Evolutionary conservation across 1,140 invertebrate genomes (phyloP).

Genomic region (Asobara japonica): DNA sequence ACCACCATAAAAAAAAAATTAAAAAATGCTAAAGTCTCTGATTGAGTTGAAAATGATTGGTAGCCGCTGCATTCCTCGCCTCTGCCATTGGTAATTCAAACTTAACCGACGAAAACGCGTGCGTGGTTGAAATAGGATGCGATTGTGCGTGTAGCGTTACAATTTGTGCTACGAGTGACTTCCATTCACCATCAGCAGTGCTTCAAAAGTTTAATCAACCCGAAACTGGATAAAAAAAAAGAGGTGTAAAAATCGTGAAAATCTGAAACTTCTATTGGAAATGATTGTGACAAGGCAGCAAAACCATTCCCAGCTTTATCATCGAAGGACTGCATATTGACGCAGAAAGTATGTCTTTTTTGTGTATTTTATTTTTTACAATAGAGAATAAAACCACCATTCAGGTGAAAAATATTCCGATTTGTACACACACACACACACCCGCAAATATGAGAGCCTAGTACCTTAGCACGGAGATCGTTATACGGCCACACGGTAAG

Average conservation of each 20-base stretch:
- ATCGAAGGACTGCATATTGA: background rate
- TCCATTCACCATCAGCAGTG: background rate
- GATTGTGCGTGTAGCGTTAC: constrained; percentile 37
- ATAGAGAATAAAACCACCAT: too few relatives aligned
- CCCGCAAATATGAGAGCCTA: too few relatives aligned
- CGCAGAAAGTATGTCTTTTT: background rate
- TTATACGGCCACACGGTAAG: too few relatives aligned
- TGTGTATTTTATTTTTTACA: background rate
- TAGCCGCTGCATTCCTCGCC: background rate
- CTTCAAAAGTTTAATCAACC: background rate
- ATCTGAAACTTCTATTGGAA: background rate
- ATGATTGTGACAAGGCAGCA: constrained; percentile 14
- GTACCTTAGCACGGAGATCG: too few relatives aligned
- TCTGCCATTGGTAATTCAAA: constrained; percentile 8
- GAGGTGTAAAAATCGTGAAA: too few relatives aligned
- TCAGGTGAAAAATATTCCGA: too few relatives aligned
- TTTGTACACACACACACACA: too few relatives aligned
- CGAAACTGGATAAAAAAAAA: too few relatives aligned
- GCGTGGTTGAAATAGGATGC: constrained; percentile 38
- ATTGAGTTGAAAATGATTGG: constrained; percentile 14
- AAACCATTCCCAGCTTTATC: background rate
- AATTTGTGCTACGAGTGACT: constrained; percentile 3
- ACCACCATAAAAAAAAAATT: background rate
- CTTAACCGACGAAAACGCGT: constrained; percentile 34
- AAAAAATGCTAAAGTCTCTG: background rate